Base-by-base conservation (phyloP, 2,888 invertebrate genomes). In the Tortrix viridana region DNA sequence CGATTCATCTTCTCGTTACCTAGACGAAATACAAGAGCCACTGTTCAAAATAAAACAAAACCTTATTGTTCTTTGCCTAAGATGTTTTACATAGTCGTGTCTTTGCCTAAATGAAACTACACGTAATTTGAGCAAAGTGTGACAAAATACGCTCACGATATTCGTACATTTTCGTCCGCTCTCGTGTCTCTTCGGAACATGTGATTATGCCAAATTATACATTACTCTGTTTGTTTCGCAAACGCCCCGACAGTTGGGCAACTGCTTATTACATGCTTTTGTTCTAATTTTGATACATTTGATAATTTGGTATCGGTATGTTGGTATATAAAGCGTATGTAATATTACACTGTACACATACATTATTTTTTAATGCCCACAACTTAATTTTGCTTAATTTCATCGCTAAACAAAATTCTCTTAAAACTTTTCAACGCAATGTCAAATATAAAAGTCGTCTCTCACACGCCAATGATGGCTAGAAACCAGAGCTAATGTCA, bases 181-280 rank as follows among this genome's bases (percentile, higher is more conserved):
- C 68, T 78, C 79, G 77, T 77, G 80, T 73, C 67, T 66, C 65
- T 57, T 62, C 49, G 67, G 60, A 76, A 75, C 76, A 76, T 64
- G 70, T 77, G 74, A 81, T 79, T 80, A 72, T 69, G 56, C 69
- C 68, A 74, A 78, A 79, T 80, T 79, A 74, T 71, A 75, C 59
- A 64, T 60, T 65, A 56, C 57, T 54, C 59, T 69, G 67, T 67
- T 56, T 69, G 72, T 74, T 72, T 74, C 73, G 71, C 74, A 75
- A 77, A 53, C 50, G 70, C 68, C 74, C 73, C 47, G 37, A 52
- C 23, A 12, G 56, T 52, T 56, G 38, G 16, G 56, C 46, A 62
- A 62, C 46, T 43, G 46, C 20, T 20, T 52, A 37, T 26, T 32
- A 32, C 32, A 32, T 4, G 32, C 12, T 57, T 60, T 52, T 46